A percentile compares a stretch with the other conserved stretches of the same genome.
phyloP scores from a whole-genome alignment of 1,140 invertebrate species.

The Yoshiicerus persimilis region DNA sequence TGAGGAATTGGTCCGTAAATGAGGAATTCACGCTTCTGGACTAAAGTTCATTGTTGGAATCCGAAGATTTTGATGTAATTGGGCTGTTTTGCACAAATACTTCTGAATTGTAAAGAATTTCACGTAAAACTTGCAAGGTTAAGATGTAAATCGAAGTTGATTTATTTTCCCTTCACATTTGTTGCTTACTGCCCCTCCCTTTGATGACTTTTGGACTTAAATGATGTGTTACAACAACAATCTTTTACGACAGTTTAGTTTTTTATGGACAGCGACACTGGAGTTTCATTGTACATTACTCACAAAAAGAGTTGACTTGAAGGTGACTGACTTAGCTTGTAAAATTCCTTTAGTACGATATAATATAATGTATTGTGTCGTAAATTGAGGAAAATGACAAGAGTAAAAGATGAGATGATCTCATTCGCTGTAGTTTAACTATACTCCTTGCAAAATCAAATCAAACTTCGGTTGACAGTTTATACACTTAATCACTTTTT shows the following conservation, averaged over 20 bases:
- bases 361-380: background rate
- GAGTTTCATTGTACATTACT: background rate
- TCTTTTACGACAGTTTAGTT: background rate
- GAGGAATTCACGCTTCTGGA: background rate
- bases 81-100: background rate
- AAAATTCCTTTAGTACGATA: background rate
- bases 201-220: background rate
- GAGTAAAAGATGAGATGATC: background rate
- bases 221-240: background rate
- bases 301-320: background rate
- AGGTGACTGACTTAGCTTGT: background rate
- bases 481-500: background rate
- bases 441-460: background rate
- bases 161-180: background rate
- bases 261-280: background rate
- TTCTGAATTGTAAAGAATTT: background rate
- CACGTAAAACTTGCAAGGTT: background rate
- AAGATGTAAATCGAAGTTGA: background rate
- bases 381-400: background rate
- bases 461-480: background rate
- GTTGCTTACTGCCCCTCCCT: background rate
- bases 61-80: background rate
- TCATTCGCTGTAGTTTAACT: background rate
- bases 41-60: background rate
- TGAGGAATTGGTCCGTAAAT: background rate